phyloP scores from a whole-genome alignment of 1,140 invertebrate genomes.

The Scaptomyza hsui region DNA sequence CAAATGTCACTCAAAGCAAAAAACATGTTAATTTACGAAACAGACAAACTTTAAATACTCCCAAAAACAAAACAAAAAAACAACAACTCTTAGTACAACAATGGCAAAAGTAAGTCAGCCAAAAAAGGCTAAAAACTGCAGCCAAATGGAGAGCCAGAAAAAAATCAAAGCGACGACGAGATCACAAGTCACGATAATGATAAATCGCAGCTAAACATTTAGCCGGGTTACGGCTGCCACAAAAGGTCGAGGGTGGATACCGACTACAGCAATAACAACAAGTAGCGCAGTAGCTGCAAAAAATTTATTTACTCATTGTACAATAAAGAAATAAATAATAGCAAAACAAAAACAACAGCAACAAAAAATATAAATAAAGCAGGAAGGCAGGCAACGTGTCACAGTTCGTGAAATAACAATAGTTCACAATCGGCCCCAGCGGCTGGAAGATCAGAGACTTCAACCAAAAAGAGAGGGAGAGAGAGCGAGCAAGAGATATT shows the following conservation, averaged over 20 bases:
- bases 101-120: slow-evolving; percentile 40
- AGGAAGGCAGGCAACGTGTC: slow-evolving; percentile 67
- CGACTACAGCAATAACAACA: slow-evolving; percentile 35
- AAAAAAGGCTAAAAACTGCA: slow-evolving; percentile 55
- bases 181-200: slow-evolving; percentile 83
- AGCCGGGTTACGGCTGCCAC: slow-evolving; percentile 72
- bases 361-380: slow-evolving; percentile 32
- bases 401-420: slow-evolving; percentile 83
- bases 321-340: slow-evolving; percentile 82
- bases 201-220: slow-evolving; percentile 83
- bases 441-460: slow-evolving; percentile 67
- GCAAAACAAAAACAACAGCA: slow-evolving; percentile 40
- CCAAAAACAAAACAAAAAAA: slow-evolving; percentile 13
- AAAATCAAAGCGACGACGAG: slow-evolving; percentile 69
- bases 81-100: slow-evolving; percentile 9
- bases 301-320: slow-evolving; percentile 81
- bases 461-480: slow-evolving; percentile 13
- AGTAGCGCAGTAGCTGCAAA: slow-evolving; percentile 66
- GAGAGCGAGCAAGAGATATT: slow-evolving; percentile 13
- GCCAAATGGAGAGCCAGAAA: slow-evolving; percentile 48
- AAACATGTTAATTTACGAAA: slow-evolving; percentile 80
- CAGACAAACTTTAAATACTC: slow-evolving; percentile 52
- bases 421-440: slow-evolving; percentile 75
- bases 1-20: slow-evolving; percentile 80
- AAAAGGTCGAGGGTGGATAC: slow-evolving; percentile 83